Evolutionary conservation across 1,140 invertebrate genomes (phyloP), one percentile per base, ranked within the genome.

Genomic region (Drosophila lini): DNA sequence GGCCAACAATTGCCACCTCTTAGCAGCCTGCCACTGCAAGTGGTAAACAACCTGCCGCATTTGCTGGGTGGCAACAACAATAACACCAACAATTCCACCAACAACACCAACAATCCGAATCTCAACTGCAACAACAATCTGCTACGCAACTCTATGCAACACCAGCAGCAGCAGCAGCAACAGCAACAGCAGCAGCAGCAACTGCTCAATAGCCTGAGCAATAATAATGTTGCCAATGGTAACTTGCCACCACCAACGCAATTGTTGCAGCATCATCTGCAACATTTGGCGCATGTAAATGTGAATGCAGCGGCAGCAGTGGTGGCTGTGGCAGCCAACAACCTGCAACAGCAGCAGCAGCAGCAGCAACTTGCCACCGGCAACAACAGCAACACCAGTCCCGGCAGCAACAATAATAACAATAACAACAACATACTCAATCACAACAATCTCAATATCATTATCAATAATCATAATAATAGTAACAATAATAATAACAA

Each of bases 281-380:
- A 92, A 62, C 91, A 92, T 82, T 74, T 92, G 76, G 90, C 91
- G 9, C 91, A 92, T 78, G 90, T 90, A 28, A 92, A 92, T 82
- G 88, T 90, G 38, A 91, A 90, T 62, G 83, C 83, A 10, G 90
- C 81, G 25, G 90, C 90, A 2, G 85, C 85, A 9, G 88, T 78
- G 48, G 86, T 65, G 6, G 90, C 83, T 19, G 90, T 83, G 45
- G 86, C 81, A 34, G 84, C 75, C 70, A 91, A 89, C 70, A 91
- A 82, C 69, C 62, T 86, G 82, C 78, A 84, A n/a, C 78, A 84
- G 81, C 83, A 11, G 82, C 81, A 11, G 88, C 77, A 19, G 81
- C 83, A 11, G 82, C 81, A 85, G 32, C 74, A 81, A 40, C 74
- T 42, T 15, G 61, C 61, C 56, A 60, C 9, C 9, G 31, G 45